These are phyloP conservation scores for Sepiola atlantica DNA, from an alignment of 2,888 invertebrate genomes.

Conservation along the genomic window DNA sequence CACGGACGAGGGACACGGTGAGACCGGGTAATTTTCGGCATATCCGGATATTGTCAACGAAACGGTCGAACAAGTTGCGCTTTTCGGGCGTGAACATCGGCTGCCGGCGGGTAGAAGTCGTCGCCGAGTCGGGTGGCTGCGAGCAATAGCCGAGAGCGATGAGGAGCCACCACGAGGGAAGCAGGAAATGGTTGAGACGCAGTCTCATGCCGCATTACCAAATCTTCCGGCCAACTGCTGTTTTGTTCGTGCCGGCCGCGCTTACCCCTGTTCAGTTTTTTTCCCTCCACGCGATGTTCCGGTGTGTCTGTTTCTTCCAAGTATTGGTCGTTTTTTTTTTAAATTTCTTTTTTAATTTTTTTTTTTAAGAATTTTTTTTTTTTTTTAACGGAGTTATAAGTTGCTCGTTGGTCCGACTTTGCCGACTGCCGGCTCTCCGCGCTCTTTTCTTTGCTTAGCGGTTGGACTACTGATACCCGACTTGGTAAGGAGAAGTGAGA, in stretches of 20 bases:
- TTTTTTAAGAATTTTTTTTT: too few species aligned
- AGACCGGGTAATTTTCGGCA: slow-evolving; percentile 55
- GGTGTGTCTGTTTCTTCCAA: neutral
- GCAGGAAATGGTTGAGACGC: neutral
- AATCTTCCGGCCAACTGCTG: neutral
- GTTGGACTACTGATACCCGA: too few species aligned
- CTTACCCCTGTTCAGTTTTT: too few species aligned
- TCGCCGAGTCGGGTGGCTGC: neutral
- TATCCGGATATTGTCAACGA: slow-evolving; percentile 46
- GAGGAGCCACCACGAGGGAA: slow-evolving; percentile 36
- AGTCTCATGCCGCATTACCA: slow-evolving; percentile 43
- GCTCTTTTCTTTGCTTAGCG: too few species aligned
- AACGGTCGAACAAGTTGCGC: slow-evolving; percentile 43
- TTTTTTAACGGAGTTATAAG: too few species aligned
- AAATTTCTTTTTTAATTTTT: too few species aligned
- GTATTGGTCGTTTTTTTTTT: too few species aligned
- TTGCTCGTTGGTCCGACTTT: neutral
- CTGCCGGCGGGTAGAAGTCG: neutral
- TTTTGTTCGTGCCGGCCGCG: neutral
- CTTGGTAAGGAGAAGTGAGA: neutral
- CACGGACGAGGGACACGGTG: slow-evolving; percentile 53
- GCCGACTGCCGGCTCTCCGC: neutral
- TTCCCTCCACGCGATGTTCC: neutral
- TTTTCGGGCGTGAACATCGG: slow-evolving; percentile 41
- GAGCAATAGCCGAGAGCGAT: neutral